Conservation (phyloP, 2,888 invertebrate genomes). For the Catocala sponsa region DNA sequence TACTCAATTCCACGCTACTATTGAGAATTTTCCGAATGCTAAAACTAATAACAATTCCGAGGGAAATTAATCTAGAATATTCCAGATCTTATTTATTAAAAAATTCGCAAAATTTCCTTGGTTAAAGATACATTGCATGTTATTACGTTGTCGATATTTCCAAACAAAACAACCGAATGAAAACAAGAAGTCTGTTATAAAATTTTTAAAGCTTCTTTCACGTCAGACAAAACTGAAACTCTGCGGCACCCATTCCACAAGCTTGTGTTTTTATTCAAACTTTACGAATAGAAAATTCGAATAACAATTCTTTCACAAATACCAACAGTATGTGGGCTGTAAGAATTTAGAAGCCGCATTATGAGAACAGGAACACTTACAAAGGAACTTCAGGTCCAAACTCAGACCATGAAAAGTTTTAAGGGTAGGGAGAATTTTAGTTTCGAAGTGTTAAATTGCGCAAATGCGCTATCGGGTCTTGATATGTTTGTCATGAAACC, state of each 20-base stretch:
- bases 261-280: conserved; percentile 28
- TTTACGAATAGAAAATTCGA: conserved; percentile 33
- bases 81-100: too few relatives aligned
- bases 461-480: conserved; percentile 26
- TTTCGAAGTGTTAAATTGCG: conserved; percentile 25
- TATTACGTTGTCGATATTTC: neutral
- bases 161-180: neutral
- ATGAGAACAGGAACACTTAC: conserved; percentile 55
- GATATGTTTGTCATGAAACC: conserved; percentile 23
- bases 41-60: too few relatives aligned
- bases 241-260: conserved; percentile 13
- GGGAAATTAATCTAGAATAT: too few relatives aligned
- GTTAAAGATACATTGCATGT: too few relatives aligned
- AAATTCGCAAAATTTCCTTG: too few relatives aligned
- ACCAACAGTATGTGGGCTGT: conserved; percentile 36
- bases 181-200: conserved; percentile 12
- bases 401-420: conserved; percentile 76
- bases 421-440: conserved; percentile 60
- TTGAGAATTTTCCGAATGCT: too few relatives aligned
- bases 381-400: conserved; percentile 48
- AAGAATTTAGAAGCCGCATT: conserved; percentile 37
- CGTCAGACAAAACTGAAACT: conserved; percentile 7
- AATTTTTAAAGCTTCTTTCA: conserved; percentile 20
- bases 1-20: too few relatives aligned
- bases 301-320: conserved; percentile 30